Conservation (phyloP, 2,888 invertebrate genomes). For the Lasioglossum lativentre region DNA sequence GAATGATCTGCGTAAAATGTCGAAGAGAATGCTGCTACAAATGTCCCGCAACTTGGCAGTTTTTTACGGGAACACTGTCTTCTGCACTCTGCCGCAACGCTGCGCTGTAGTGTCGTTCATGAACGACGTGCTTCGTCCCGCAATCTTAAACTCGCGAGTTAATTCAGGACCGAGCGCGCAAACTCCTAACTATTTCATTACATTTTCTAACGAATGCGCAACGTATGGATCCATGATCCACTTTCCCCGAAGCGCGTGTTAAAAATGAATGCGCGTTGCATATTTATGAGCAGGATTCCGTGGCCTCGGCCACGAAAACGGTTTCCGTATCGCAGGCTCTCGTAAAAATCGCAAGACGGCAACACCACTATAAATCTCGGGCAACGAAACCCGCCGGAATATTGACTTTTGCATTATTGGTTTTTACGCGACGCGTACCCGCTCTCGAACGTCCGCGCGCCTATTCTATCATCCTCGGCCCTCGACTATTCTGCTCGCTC, state of each 20-base stretch:
- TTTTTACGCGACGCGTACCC: constrained; percentile 61
- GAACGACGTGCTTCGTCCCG: background rate
- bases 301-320: background rate
- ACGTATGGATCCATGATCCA: background rate
- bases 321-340: constrained; percentile 20
- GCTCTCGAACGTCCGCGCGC: constrained; percentile 57
- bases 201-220: background rate
- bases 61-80: constrained; percentile 24
- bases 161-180: background rate
- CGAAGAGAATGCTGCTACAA: constrained; percentile 73
- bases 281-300: background rate
- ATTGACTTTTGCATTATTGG: constrained; percentile 72
- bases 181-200: background rate
- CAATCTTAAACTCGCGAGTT: background rate
- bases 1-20: constrained; percentile 66
- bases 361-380: constrained; percentile 62
- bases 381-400: constrained; percentile 65
- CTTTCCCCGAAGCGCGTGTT: background rate
- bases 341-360: constrained; percentile 52
- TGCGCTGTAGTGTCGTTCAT: background rate
- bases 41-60: constrained; percentile 47
- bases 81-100: background rate
- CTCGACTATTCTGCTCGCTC: constrained; percentile 7
- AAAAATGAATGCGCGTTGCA: background rate
- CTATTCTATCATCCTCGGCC: constrained; percentile 50